phyloP scores from a whole-genome alignment of 2,797 vertebrate species.

The Phataginus tricuspis region DNA sequence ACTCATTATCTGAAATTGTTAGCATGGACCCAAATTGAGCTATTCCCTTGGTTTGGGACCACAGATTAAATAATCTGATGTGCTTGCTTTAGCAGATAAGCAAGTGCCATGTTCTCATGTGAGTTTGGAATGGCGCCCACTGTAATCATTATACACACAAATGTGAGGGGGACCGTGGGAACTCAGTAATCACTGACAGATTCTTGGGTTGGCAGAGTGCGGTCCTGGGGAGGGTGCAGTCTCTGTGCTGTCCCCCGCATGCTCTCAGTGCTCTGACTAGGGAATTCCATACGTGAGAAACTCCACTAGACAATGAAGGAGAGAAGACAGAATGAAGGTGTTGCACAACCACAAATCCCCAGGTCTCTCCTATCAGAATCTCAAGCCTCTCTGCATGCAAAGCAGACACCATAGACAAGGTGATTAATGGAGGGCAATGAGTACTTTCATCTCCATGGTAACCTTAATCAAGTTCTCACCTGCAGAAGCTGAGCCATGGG shows the following conservation, averaged over 20 bases:
- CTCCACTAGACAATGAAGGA: neutral
- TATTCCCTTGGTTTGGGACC: neutral
- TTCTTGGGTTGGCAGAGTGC: neutral
- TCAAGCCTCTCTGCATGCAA: neutral
- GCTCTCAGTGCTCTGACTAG: neutral
- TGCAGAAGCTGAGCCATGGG: neutral
- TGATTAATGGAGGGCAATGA: constrained; percentile 26
- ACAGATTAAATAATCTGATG: neutral
- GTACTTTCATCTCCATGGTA: constrained; percentile 51
- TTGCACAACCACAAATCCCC: neutral
- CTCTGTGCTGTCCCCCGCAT: neutral
- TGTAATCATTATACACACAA: neutral
- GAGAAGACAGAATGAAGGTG: neutral
- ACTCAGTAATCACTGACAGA: neutral
- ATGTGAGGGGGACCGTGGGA: neutral
- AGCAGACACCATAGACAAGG: neutral
- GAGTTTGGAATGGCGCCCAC: neutral
- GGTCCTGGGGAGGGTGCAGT: neutral
- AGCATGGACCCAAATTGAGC: neutral
- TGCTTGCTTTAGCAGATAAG: constrained; percentile 15
- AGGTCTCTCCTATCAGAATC: neutral
- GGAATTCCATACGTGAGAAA: neutral
- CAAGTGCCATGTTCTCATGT: neutral
- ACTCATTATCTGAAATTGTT: neutral
- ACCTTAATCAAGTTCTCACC: constrained; percentile 45